These are phyloP conservation scores for Semnornis frantzii DNA, from an alignment of 2,113 vertebrate genomes.

Conservation along the genomic window DNA sequence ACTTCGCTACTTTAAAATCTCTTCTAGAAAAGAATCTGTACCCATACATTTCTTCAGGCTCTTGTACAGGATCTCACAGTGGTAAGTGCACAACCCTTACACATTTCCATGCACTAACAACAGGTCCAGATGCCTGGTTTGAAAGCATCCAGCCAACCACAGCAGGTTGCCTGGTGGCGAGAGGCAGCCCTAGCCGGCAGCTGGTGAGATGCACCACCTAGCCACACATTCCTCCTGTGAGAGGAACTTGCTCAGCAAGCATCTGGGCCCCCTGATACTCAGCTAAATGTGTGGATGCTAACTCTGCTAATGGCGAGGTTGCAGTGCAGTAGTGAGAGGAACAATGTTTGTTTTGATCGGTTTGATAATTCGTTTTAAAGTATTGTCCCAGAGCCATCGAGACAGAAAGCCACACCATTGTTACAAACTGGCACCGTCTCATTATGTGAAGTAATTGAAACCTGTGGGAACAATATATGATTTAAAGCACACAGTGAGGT, in stretches of 20 bases:
- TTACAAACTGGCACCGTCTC: constrained; percentile 20
- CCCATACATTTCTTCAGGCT: neutral
- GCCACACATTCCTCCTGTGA: neutral
- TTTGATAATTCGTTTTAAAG: constrained; percentile 14
- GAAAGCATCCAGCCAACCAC: neutral
- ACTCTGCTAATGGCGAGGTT: neutral
- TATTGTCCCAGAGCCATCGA: neutral
- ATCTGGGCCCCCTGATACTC: neutral
- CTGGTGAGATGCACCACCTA: neutral
- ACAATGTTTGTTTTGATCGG: constrained; percentile 20
- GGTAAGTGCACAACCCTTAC: rapidly evolving
- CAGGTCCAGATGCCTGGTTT: neutral
- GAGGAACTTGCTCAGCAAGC: neutral
- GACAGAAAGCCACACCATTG: constrained; percentile 22
- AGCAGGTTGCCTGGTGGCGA: neutral
- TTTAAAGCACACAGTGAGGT: constrained; percentile 50
- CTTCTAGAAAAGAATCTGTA: neutral
- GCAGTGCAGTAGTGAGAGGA: neutral
- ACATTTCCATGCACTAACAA: rapidly evolving
- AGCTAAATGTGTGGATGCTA: neutral
- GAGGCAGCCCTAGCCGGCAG: neutral
- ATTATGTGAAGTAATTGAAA: constrained; percentile 38
- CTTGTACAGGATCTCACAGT: neutral
- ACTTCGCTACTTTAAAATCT: neutral
- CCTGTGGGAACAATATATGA: constrained; percentile 62